Base-by-base conservation (phyloP, 2,888 invertebrate species). In the Lacanobia wlatinum region DNA sequence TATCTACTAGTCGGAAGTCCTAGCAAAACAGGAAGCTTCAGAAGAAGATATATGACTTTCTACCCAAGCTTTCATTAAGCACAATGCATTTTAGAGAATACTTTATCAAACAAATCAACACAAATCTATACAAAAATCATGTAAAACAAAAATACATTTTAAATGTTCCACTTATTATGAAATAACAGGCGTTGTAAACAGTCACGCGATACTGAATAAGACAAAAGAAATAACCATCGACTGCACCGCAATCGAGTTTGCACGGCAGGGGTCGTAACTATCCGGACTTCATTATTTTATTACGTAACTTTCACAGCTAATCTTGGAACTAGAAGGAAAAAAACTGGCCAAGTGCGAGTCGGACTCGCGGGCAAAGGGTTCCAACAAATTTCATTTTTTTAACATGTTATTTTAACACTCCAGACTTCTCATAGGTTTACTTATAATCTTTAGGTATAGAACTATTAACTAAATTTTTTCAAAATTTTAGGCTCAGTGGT, bases 121-220 rank as follows among this genome's bases (percentile, higher is more conserved):
- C n/a, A 12, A 12, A 28, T 48, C 14, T 12, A 4, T n/a, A 34
- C 46, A 77, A 55, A 55, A 73, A 59, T 0, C 21, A 59, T 34
- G 48, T 46, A 14, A 53, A 64, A n/a, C n/a, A 55, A 34, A 48
- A 48, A 48, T 28, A 1, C 10, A 62, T 59, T 59, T 80, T 61
- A 10, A 64, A 80, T 76, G 73, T 83, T 83, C 60, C 73, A 66
- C 73, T 73, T 71, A 70, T 73, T 80, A 73, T 18, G 66, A 80
- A 80, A 76, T 76, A 76, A 83, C 68, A 76, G 16, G 75, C 59
- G 65, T 70, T 58, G 48, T 53, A 34, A 56, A 56, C 40, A 77
- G 73, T 84, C 81, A 82, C 81, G 82, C 84, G 64, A 77, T 73
- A 63, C 48, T 64, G 34, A 10, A 48, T 23, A 70, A 68, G 28